phyloP scores from a whole-genome alignment of 2,113 vertebrate species.

The Pomatorhinus ruficollis region DNA sequence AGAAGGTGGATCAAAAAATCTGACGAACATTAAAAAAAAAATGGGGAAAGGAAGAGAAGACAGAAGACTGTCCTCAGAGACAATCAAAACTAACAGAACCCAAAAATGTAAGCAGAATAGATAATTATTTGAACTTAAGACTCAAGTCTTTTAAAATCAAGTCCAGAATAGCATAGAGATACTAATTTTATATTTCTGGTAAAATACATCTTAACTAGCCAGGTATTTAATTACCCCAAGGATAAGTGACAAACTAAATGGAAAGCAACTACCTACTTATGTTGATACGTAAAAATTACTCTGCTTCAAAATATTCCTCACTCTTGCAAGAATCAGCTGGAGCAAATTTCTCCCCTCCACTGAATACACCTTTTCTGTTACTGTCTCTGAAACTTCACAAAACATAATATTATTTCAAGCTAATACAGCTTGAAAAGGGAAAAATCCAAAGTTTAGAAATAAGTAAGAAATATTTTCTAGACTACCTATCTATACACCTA shows the following conservation, averaged over 20 bases:
- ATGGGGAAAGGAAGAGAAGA: not conserved
- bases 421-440: not conserved
- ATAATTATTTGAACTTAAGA: not conserved
- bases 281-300: not conserved
- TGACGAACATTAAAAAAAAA: rapidly evolving
- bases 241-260: not conserved
- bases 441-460: not conserved
- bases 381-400: not conserved
- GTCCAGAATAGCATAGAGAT: not conserved
- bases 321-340: not conserved
- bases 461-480: not conserved
- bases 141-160: not conserved
- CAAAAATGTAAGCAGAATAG: not conserved
- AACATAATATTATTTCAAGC: not conserved
- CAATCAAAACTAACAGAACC: not conserved
- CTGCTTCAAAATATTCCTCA: not conserved
- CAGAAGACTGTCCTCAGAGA: not conserved
- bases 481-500: not conserved
- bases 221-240: not conserved
- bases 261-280: not conserved
- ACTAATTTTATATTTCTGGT: not conserved
- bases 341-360: not conserved
- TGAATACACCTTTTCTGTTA: not conserved
- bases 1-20: not conserved
- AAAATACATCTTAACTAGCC: not conserved